Base-by-base conservation (phyloP, 1,140 invertebrate species). In the Tenebrio molitor region DNA sequence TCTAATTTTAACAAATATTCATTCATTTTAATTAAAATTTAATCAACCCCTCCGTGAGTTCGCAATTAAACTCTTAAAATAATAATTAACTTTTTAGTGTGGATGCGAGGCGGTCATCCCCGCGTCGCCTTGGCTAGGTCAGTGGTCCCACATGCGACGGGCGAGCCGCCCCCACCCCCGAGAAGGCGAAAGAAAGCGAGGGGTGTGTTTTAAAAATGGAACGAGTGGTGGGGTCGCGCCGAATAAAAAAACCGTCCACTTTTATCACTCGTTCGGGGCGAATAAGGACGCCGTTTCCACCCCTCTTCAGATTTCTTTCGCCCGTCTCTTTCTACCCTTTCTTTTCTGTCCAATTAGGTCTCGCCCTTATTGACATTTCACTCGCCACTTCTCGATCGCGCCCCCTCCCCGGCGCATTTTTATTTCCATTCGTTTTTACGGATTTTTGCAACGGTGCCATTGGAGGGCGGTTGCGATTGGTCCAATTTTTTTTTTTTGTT, bases 1-100 rank as follows among this genome's bases (percentile, higher is more conserved):
- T 77, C 78, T 79, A 80, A 80, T 80, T 80, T 78, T 80, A 80
- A 80, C 79, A 79, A 80, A 80, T 80, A 80, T 80, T 80, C 78
- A 80, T 80, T 80, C 77, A 75, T 80, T 80, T 80, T 78, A 79
- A 80, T 80, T 80, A 80, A 80, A 80, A 77, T 80, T 80, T 80
- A 80, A 80, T 80, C 78, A 80, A 78, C 74, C 77, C 72, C 77
- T 75, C 69, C 39, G 62, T 65, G 78, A 75, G 75, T 74, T 78
- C 67, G 77, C 78, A 79, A 79, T 79, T 78, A 79, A 79, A 79
- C 76, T 78, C 78, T 79, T 79, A 79, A 78, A 79, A 79, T 78
- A 77, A 76, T 77, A 78, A 79, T 79, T 79, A 77, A 77, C 70
- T 77, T 79, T 75, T 39, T 77, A 78, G 70, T 79, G 78, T 79